These are phyloP conservation scores for Phoxinus phoxinus DNA, from an alignment of 2,113 vertebrate genomes.

Conservation along the genomic window DNA sequence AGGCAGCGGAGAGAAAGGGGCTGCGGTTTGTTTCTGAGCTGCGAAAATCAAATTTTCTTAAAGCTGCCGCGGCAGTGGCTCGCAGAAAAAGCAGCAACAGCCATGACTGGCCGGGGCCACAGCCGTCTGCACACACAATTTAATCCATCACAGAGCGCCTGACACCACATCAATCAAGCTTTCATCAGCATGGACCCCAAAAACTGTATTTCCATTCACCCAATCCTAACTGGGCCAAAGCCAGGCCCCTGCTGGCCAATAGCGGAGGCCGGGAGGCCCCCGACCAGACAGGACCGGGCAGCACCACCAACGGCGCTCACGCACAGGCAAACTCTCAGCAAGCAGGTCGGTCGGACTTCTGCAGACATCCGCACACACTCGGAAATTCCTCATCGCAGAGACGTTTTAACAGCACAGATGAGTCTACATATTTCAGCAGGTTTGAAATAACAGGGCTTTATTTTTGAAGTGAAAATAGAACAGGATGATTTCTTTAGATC, in stretches of 20 bases:
- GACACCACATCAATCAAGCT: conserved; percentile 97
- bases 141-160: conserved; percentile 97
- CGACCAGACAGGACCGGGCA: conserved; percentile 55
- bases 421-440: conserved; percentile 32
- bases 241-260: conserved; percentile 71
- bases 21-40: conserved; percentile 83
- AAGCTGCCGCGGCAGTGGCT: conserved; percentile 79
- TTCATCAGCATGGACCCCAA: conserved; percentile 95
- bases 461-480: conserved; percentile 31
- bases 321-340: background rate
- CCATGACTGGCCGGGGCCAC: conserved; percentile 84
- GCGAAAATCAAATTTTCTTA: conserved; percentile 88
- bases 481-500: conserved; percentile 45
- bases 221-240: conserved; percentile 81
- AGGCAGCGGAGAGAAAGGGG: conserved; percentile 81
- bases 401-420: conserved; percentile 7
- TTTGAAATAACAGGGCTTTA: conserved; percentile 40
- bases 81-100: conserved; percentile 76
- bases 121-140: conserved; percentile 95
- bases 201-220: conserved; percentile 98
- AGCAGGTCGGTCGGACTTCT: background rate
- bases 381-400: conserved; percentile 23
- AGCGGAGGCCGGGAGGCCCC: conserved; percentile 53
- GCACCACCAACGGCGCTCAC: conserved; percentile 22
- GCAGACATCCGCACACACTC: background rate